Evolutionary conservation across 2,888 invertebrate species (phyloP).

Genomic region (Microdon myrmicae): DNA sequence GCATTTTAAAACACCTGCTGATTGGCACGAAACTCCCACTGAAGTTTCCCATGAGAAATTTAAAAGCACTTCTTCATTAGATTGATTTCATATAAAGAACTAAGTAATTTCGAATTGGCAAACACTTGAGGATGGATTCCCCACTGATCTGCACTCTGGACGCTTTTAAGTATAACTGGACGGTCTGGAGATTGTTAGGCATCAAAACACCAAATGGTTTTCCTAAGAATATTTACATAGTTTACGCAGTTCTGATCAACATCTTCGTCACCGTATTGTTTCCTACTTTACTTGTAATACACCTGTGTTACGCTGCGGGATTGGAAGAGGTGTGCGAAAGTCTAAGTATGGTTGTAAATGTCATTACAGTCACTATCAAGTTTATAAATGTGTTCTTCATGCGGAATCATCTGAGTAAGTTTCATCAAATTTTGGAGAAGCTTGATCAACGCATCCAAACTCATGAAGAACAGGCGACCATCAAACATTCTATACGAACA

Average conservation of each 20-base stretch:
- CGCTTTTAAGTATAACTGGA: constrained; percentile 61
- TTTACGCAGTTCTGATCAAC: constrained; percentile 57
- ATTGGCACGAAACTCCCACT: no score
- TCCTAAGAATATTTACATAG: constrained; percentile 36
- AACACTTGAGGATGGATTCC: no score
- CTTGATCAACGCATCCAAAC: constrained; percentile 48
- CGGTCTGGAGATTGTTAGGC: constrained; percentile 60
- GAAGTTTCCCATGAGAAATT: no score
- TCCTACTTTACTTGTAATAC: constrained; percentile 58
- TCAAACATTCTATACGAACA: constrained; percentile 48
- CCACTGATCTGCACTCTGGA: constrained; percentile 52
- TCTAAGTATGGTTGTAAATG: constrained; percentile 61
- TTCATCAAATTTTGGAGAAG: constrained; percentile 50
- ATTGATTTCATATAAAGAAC: no score
- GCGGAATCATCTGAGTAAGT: constrained; percentile 54
- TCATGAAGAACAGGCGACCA: constrained; percentile 49
- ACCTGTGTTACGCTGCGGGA: constrained; percentile 56
- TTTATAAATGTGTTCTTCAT: constrained; percentile 60
- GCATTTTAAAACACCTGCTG: no score
- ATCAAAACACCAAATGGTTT: constrained; percentile 53
- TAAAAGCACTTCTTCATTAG: no score
- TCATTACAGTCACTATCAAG: constrained; percentile 60
- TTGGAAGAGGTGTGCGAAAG: constrained; percentile 60
- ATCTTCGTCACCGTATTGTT: constrained; percentile 58
- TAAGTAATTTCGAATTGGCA: no score